A percentile compares a stretch with the other conserved stretches of the same genome.
Conservation (phyloP, 1,140 invertebrate species). For the Drosophila subobscura region DNA sequence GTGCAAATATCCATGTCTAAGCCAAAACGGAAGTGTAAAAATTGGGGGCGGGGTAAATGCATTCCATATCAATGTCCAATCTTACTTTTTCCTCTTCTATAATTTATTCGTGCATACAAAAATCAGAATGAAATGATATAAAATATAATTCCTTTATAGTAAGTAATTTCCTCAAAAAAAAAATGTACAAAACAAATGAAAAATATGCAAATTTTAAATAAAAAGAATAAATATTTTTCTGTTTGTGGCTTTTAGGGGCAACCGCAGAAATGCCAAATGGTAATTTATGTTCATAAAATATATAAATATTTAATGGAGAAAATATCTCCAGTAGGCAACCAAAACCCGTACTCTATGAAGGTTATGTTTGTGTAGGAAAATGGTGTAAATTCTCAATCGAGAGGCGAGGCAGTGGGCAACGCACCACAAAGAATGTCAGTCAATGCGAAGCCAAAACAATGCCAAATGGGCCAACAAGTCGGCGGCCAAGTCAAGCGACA, state of each 20-base stretch:
- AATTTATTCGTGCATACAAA: conserved; percentile 61
- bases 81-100: conserved; percentile 32
- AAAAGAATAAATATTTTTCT: conserved; percentile 28
- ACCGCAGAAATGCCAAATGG: conserved; percentile 64
- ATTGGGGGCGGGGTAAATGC: neutral
- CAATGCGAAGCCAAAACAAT: conserved; percentile 63
- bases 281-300: conserved; percentile 65
- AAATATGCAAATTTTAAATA: conserved; percentile 61
- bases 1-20: conserved; percentile 14
- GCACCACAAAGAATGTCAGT: conserved; percentile 34
- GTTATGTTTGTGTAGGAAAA: no score
- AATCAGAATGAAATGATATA: conserved; percentile 21
- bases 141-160: conserved; percentile 45
- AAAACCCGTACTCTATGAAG: no score
- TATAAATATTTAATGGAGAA: conserved; percentile 57
- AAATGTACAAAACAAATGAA: conserved; percentile 55
- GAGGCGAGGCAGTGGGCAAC: conserved; percentile 7
- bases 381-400: no score
- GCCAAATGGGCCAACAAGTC: conserved; percentile 43
- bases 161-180: conserved; percentile 49
- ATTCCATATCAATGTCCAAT: conserved; percentile 51
- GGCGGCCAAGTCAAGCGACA: conserved; percentile 38
- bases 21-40: conserved; percentile 38
- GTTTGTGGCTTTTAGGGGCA: neutral
- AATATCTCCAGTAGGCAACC: conserved; percentile 9